Percentiles rank a stretch among this genome's conserved stretches.
These are phyloP conservation scores for Cheirogaleus major DNA, from an alignment of 2,797 vertebrate genomes.

Conservation along the genomic window DNA sequence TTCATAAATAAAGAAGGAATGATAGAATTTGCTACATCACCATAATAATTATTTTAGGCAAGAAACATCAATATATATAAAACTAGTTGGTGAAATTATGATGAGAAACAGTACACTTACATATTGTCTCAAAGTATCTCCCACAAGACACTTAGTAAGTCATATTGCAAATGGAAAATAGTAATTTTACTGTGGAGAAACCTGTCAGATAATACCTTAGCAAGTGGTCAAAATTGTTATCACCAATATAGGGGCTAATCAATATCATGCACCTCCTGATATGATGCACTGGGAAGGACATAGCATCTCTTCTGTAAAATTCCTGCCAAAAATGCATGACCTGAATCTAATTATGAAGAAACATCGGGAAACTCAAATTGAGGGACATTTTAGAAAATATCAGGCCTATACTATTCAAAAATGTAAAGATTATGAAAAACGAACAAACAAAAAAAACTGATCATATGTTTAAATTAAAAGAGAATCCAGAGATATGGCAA, in stretches of 20 bases:
- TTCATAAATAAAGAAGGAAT: not conserved
- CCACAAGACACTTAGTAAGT: not conserved
- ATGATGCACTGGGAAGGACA: not conserved
- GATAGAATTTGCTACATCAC: not conserved
- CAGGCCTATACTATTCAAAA: not conserved
- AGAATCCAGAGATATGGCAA: not conserved
- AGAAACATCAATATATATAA: not conserved
- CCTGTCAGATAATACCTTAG: not conserved
- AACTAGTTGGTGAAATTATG: not conserved
- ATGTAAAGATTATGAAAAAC: not conserved
- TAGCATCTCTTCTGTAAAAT: not conserved
- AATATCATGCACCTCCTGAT: not conserved
- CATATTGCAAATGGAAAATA: not conserved
- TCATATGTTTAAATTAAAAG: not conserved
- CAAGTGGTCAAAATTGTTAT: not conserved
- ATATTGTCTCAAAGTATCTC: not conserved
- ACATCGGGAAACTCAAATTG: slow-evolving; percentile 26
- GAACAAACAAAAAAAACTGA: not conserved
- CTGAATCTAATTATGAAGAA: slow-evolving; percentile 28
- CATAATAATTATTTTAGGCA: not conserved
- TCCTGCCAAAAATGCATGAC: not conserved
- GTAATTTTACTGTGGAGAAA: not conserved
- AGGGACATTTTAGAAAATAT: slow-evolving; percentile 41
- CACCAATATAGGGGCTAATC: not conserved
- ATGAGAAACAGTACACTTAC: not conserved